A percentile compares a stretch with the other conserved stretches of the same genome.
phyloP scores from a whole-genome alignment of 2,113 vertebrate genomes.

The Pionites leucogaster region DNA sequence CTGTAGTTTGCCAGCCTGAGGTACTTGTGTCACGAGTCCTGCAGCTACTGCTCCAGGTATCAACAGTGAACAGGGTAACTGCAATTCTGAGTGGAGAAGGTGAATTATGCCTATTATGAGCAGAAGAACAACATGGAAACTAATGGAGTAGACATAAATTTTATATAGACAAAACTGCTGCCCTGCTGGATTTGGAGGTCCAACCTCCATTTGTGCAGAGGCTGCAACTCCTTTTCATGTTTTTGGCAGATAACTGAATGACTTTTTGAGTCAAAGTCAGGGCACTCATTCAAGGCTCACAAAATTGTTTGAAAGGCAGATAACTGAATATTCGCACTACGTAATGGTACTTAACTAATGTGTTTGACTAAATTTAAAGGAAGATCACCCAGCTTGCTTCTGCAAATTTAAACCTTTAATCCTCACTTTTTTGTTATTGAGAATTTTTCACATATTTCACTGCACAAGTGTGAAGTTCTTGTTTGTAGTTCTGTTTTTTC shows the following conservation, averaged over 20 bases:
- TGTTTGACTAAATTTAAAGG: neutral
- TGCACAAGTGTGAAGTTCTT: neutral
- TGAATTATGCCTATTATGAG: neutral
- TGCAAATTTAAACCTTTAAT: neutral
- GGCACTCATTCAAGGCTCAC: neutral
- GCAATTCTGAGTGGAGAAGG: accelerated
- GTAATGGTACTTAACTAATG: neutral
- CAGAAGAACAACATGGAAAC: neutral
- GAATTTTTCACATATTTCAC: neutral
- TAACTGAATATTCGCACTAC: neutral
- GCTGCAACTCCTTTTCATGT: neutral
- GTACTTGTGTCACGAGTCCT: neutral
- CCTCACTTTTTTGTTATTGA: neutral
- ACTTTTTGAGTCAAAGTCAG: neutral
- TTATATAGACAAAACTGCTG: neutral
- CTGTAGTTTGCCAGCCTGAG: neutral
- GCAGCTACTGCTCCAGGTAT: neutral
- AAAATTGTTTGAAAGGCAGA: neutral
- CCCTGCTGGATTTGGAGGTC: neutral
- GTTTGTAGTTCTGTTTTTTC: neutral
- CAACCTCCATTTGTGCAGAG: neutral
- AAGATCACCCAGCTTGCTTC: neutral
- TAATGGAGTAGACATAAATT: neutral
- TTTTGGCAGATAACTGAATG: neutral
- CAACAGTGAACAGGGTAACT: neutral